Base-by-base conservation (phyloP, 2,113 vertebrate genomes). In the Mola mola region DNA sequence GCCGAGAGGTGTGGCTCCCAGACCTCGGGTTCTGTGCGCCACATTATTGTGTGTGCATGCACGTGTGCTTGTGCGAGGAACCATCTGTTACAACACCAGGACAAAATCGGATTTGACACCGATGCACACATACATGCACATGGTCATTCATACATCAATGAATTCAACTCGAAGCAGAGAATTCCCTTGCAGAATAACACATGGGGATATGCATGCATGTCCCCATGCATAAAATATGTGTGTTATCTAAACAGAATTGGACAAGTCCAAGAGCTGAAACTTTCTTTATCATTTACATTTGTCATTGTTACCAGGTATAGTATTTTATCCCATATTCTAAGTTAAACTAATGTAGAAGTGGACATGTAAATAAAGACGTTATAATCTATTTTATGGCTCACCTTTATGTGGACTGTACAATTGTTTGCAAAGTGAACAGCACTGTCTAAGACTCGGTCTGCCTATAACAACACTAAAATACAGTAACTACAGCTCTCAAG, bases 41-140 rank as follows among this genome's bases (percentile, higher is more conserved):
- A 29, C 28, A 29, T 5, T n/a, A n/a, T n/a, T n/a, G 25, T 55
- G 29, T 59, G 26, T 33, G 26, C 21, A 13, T 36, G 43, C 24
- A 22, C 44, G 49, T 46, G 17, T 28, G 40, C 19, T 34, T 16
- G 34, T 31, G 13, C 15, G 24, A 28, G 6, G n/a, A 70, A 48
- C 29, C 31, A 38, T 61, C 57, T 47, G 37, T 65, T 76, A 59
- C 34, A 52, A 36, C 60, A 43, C 31, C 24, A 15, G 37, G 60
- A 67, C 24, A 51, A 63, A 55, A 83, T 85, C 55, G 40, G 46
- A 75, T 77, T 68, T 47, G 49, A 75, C 63, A 72, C 44, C 9
- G 10, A 46, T 48, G 49, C 44, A 38, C 55, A 63, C 25, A 44
- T 20, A 43, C 19, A 13, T 34, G 26, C 13, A 5, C 42, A 48